A percentile compares a stretch with the other conserved stretches of the same genome.
Conservation (phyloP, 2,888 invertebrate genomes). For the Theodoxus fluviatilis region DNA sequence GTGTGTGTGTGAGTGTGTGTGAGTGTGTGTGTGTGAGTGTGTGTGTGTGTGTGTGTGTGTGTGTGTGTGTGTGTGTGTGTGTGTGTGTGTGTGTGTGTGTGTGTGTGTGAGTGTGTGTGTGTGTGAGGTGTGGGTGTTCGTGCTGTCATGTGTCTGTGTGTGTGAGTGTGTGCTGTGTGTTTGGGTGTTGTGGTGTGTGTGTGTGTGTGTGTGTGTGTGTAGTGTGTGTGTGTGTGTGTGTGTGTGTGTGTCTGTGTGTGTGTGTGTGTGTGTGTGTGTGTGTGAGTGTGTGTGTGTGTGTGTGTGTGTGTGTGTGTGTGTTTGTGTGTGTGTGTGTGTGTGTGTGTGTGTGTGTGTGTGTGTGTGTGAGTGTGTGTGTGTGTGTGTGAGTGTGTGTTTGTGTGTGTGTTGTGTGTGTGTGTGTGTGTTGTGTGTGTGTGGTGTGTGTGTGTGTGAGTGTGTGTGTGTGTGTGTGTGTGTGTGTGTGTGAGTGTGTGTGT, state of each 20-base stretch:
- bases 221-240: neutral
- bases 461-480: slow-evolving; percentile 8
- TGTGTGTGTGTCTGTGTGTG: neutral
- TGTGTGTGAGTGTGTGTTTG: neutral
- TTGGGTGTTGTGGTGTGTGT: neutral
- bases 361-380: neutral
- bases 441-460: neutral
- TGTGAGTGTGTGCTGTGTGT: slow-evolving; percentile 9
- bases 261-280: slow-evolving; percentile 21
- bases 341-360: slow-evolving; percentile 10
- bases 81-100: slow-evolving; percentile 13
- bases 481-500: slow-evolving; percentile 1
- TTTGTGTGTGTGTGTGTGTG: slow-evolving; percentile 20
- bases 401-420: slow-evolving; percentile 9
- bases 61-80: slow-evolving; percentile 11
- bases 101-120: slow-evolving; percentile 17
- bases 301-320: slow-evolving; percentile 16
- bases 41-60: neutral
- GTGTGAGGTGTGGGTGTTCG: too few relatives aligned
- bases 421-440: neutral
- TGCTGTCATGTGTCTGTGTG: slow-evolving; percentile 10
- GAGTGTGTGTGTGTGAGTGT: neutral
- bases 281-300: slow-evolving; percentile 19
- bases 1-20: neutral
- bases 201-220: neutral